Conservation (phyloP, 2,797 vertebrate species). For the Sardinella longiceps region DNA sequence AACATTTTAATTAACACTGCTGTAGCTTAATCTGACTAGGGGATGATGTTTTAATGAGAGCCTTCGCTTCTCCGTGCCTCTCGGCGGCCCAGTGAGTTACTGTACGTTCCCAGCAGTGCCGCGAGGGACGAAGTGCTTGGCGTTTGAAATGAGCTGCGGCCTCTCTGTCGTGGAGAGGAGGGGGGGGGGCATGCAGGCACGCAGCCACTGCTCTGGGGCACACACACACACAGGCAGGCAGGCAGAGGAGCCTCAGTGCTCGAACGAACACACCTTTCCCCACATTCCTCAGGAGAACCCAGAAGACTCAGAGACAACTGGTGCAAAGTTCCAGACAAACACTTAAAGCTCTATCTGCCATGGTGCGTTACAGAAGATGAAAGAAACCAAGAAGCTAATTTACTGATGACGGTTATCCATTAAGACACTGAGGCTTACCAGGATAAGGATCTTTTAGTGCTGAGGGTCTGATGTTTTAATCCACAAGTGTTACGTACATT, state of each 20-base stretch:
- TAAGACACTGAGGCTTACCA: neutral
- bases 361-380: neutral
- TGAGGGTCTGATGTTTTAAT: neutral
- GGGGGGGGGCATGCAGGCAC: neutral
- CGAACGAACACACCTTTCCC: constrained; percentile 29
- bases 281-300: neutral
- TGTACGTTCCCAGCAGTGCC: neutral
- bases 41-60: neutral
- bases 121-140: neutral
- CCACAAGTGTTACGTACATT: neutral
- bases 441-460: constrained; percentile 4
- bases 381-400: neutral
- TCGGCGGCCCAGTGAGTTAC: neutral
- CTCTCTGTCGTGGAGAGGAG: neutral
- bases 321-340: neutral
- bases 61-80: neutral
- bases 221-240: neutral
- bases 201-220: constrained; percentile 2
- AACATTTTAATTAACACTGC: constrained; percentile 10
- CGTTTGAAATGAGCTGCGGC: neutral
- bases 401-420: neutral
- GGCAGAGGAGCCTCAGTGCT: constrained; percentile 11
- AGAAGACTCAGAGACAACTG: neutral
- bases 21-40: neutral
- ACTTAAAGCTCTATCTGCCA: neutral